These are phyloP conservation scores for Scaptomyza tumidula DNA, from an alignment of 2,888 invertebrate genomes.

Conservation along the genomic window DNA sequence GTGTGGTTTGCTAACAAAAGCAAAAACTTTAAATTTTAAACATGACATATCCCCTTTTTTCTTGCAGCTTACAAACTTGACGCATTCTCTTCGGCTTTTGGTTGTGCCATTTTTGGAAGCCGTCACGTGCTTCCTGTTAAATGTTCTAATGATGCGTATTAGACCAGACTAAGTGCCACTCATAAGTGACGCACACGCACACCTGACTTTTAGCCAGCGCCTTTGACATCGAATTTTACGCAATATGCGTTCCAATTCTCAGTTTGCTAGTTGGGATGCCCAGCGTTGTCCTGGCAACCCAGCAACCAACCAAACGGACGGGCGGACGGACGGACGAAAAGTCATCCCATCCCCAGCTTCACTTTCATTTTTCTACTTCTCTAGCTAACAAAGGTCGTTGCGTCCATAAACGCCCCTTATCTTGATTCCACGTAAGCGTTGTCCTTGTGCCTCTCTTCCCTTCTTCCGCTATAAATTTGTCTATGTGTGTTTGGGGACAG, in stretches of 20 bases:
- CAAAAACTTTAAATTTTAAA: constrained; percentile 29
- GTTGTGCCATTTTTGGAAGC: constrained; percentile 24
- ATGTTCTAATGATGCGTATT: constrained; percentile 80
- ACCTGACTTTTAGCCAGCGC: constrained; percentile 53
- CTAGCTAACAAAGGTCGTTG: constrained; percentile 21
- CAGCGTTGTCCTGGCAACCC: constrained; percentile 37
- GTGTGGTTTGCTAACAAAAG: not conserved
- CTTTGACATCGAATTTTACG: constrained; percentile 64
- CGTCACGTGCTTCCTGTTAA: constrained; percentile 79
- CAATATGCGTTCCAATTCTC: constrained; percentile 66
- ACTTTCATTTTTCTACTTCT: not conserved
- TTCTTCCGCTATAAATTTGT: constrained; percentile 19
- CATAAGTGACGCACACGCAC: constrained; percentile 74
- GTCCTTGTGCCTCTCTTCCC: not conserved
- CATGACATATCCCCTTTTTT: constrained; percentile 32
- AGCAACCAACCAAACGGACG: no score
- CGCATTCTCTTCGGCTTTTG: not conserved
- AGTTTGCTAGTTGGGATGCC: constrained; percentile 34
- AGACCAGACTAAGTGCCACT: constrained; percentile 77
- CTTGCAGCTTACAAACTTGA: not conserved
- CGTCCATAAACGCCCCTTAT: constrained; percentile 5
- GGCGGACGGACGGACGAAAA: not conserved
- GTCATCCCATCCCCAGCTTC: not conserved
- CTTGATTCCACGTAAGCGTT: constrained; percentile 27
- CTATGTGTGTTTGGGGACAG: constrained; percentile 1